Evolutionary conservation across 53 echinoderm and acorn worm genomes (phyloP), one percentile per base, ranked within the genome.

Genomic region (Apostichopus leukothele): DNA sequence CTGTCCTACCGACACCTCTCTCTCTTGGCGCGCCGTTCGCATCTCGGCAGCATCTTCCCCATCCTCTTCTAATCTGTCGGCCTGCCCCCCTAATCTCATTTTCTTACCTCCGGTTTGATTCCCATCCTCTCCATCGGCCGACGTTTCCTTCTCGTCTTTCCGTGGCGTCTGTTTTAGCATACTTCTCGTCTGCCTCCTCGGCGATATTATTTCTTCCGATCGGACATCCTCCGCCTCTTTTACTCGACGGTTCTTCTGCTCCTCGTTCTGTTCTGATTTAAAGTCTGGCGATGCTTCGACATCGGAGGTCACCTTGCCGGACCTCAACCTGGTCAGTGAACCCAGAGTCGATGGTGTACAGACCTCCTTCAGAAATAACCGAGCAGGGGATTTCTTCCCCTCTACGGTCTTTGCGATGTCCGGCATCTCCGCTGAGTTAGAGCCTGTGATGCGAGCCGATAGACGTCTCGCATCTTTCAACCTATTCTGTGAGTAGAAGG

Each of bases 301-400:
- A 25, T 53, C 75, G 50, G 19, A 10, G 9, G n/a, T 75, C 8
- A 22, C 53, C 50, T 19, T 10, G 21, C 54, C 53, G 4, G 74
- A 74, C 11, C 88, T 74, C 19, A 87, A 20, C 75, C 75, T 51
- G 7, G 51, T 53, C 20, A 87, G 88, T 8, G 88, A 87, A 13
- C 75, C 75, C 6, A 87, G 88, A 8, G 88, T 87, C 1, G 74
- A 75, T 8, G 88, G 88, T 51, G 88, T 87, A 55, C 88, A 87
- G 5, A 87, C 75, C 51, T 87, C 88, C 75, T 87, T 74, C 22
- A 87, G 75, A 9, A 87, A 75, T 22, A 57, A 87, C 10, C 75
- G 11, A 4, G 88, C 88, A 21, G 88, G 88, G 4, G 88, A 87
- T 53, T 87, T 87, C 53, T 75, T 75, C 74, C 19, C 21, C 53